Evolutionary conservation across 23 tunicate species (phyloP).

Genomic region (Styela clava): DNA sequence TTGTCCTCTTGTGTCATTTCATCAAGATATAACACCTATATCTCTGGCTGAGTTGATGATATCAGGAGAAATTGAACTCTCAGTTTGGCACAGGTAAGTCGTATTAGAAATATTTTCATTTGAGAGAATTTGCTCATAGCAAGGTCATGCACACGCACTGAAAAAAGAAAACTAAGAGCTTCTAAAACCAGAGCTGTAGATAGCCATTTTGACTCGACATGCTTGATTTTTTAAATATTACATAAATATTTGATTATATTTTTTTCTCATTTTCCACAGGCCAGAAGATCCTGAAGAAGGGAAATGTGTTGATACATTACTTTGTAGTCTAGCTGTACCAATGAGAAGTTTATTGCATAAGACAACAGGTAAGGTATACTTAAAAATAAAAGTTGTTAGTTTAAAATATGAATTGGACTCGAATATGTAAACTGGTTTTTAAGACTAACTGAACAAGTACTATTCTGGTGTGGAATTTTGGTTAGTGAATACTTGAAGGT

Average conservation of each 20-base stretch:
- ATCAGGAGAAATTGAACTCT: conserved; percentile 40
- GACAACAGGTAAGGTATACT: conserved; percentile 73
- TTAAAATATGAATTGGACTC: no score
- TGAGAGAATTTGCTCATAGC: no score
- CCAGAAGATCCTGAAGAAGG: conserved; percentile 30
- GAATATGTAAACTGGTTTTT: no score
- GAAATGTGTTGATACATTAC: conserved; percentile 30
- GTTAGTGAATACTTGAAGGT: no score
- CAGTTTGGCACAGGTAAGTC: conserved; percentile 83
- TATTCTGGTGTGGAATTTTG: no score
- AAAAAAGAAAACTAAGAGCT: background rate
- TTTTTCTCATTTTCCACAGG: conserved; percentile 33
- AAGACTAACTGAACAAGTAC: no score
- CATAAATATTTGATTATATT: no score
- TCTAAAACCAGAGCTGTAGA: background rate
- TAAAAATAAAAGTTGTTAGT: background rate
- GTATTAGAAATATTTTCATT: no score
- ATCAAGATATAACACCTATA: conserved; percentile 32
- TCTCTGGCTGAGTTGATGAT: conserved; percentile 52
- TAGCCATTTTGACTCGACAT: background rate
- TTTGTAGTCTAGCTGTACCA: conserved; percentile 39
- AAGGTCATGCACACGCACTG: no score
- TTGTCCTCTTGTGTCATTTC: conserved; percentile 49
- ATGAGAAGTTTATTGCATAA: conserved; percentile 39
- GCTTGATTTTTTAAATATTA: background rate